phyloP scores from a whole-genome alignment of 1,140 invertebrate species.

The Cydia pomonella region DNA sequence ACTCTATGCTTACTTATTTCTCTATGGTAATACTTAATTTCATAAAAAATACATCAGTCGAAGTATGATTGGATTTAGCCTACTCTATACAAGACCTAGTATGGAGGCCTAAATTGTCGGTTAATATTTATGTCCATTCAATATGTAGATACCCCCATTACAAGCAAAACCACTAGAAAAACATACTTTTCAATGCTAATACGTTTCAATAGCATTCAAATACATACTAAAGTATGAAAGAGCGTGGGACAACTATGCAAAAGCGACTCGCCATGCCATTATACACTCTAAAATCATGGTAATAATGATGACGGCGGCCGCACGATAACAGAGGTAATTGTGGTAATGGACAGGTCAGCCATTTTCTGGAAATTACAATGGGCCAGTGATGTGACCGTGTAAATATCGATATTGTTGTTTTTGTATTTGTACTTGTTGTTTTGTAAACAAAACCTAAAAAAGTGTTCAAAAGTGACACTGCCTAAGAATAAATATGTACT shows the following conservation, averaged over 20 bases:
- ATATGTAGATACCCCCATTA: not conserved
- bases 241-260: not conserved
- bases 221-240: slow-evolving; percentile 5
- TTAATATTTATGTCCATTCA: too few species aligned
- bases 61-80: too few species aligned
- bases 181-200: not conserved
- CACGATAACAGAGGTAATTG: slow-evolving; percentile 5
- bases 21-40: too few species aligned
- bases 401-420: not conserved
- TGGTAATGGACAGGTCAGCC: slow-evolving; percentile 27
- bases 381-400: slow-evolving; percentile 5
- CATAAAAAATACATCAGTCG: too few species aligned
- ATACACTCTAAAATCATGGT: not conserved
- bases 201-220: slow-evolving; percentile 2
- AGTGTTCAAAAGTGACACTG: too few species aligned
- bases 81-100: too few species aligned
- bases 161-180: not conserved
- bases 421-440: not conserved
- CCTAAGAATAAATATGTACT: too few species aligned
- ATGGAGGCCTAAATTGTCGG: too few species aligned
- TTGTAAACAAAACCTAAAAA: not conserved
- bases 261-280: not conserved
- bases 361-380: slow-evolving; percentile 32
- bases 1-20: too few species aligned
- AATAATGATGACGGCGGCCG: not conserved